These are phyloP conservation scores for Protodeltote pygarga DNA, from an alignment of 2,888 invertebrate genomes.

Conservation along the genomic window DNA sequence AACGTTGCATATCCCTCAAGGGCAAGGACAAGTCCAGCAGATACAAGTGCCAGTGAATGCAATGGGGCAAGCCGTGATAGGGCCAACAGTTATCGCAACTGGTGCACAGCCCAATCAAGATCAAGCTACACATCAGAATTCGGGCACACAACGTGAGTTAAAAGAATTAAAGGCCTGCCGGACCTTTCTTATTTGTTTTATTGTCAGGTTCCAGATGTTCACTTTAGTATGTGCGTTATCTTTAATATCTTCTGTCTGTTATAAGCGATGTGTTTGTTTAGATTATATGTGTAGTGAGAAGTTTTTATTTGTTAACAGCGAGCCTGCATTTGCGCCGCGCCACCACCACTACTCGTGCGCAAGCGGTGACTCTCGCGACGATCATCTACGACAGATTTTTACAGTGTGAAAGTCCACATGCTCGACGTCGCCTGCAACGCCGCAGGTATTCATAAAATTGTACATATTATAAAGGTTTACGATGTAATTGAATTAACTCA, in stretches of 20 bases:
- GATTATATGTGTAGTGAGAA: not conserved
- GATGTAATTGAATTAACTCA: no score
- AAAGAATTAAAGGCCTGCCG: no score
- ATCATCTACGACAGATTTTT: constrained; percentile 69
- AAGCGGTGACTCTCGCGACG: constrained; percentile 52
- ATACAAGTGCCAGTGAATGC: constrained; percentile 8
- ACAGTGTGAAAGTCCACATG: constrained; percentile 65
- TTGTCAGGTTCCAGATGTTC: no score
- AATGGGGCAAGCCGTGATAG: not conserved
- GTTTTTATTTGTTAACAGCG: constrained; percentile 36
- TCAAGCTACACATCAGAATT: not conserved
- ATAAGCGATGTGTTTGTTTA: no score
- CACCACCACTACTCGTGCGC: constrained; percentile 46
- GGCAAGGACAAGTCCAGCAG: constrained; percentile 12
- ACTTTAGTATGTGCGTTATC: no score
- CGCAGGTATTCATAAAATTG: constrained; percentile 61
- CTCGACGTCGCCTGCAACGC: constrained; percentile 58
- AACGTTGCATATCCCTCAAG: constrained; percentile 44
- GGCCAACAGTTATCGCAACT: not conserved
- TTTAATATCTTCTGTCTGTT: no score
- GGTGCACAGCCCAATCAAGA: constrained; percentile 1
- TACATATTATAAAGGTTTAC: no score
- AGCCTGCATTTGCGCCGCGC: constrained; percentile 55
- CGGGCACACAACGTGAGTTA: constrained; percentile 17
- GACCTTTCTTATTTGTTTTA: no score